phyloP scores from a whole-genome alignment of 2,797 vertebrate species.

The Hephaestus fuliginosus region DNA sequence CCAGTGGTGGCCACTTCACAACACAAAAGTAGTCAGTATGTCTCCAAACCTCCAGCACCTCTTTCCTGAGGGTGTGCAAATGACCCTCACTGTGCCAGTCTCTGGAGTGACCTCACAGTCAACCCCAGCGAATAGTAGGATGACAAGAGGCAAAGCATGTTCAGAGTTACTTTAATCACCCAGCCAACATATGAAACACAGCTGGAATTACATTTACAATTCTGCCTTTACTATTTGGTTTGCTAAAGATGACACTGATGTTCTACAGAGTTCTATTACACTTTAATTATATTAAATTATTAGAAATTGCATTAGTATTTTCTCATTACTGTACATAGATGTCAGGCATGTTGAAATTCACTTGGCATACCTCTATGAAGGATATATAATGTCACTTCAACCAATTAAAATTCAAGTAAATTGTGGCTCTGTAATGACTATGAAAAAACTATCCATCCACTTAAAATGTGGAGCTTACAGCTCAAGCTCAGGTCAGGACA shows the following conservation, averaged over 20 bases:
- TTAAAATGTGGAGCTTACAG: neutral
- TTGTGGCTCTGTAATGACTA: neutral
- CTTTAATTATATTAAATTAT: neutral
- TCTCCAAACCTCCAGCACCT: neutral
- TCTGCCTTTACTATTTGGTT: neutral
- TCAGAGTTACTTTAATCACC: conserved; percentile 9
- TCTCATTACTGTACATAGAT: neutral
- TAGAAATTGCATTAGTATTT: neutral
- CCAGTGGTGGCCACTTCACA: neutral
- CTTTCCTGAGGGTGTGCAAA: neutral
- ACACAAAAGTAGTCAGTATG: neutral
- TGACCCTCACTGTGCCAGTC: neutral
- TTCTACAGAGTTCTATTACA: neutral
- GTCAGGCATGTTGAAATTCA: neutral
- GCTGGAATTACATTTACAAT: neutral
- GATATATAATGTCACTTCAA: neutral
- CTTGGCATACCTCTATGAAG: too few species aligned
- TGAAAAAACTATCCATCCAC: neutral
- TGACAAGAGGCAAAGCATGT: neutral
- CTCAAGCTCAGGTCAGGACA: neutral
- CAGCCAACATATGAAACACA: neutral
- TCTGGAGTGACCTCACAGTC: neutral
- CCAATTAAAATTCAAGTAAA: neutral
- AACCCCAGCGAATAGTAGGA: neutral
- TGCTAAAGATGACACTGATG: neutral